phyloP scores from a whole-genome alignment of 2,797 vertebrate genomes.

The Potorous gilbertii region DNA sequence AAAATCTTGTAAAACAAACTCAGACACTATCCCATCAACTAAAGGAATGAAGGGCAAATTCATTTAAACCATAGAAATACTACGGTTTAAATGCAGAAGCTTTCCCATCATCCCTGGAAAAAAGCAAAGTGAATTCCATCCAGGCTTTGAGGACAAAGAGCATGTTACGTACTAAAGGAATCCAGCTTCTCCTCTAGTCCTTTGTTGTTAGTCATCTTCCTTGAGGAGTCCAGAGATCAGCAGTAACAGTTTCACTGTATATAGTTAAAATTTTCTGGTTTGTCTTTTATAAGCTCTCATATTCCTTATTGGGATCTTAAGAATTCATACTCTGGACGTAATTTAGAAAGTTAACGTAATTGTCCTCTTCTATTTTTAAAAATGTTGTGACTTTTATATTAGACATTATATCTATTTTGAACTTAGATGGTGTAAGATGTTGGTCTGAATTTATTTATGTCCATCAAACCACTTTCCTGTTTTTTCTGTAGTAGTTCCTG shows the following conservation, averaged over 20 bases:
- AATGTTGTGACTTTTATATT: background rate
- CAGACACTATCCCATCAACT: background rate
- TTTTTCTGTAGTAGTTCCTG: background rate
- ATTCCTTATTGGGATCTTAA: background rate
- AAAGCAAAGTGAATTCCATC: background rate
- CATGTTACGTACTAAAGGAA: too few species aligned
- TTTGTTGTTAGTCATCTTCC: too few species aligned
- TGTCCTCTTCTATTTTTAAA: background rate
- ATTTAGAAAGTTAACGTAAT: background rate
- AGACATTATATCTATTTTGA: background rate
- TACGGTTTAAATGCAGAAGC: background rate
- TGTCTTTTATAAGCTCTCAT: background rate
- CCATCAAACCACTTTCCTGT: background rate
- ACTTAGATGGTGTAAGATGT: background rate
- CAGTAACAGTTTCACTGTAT: background rate
- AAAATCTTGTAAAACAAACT: background rate
- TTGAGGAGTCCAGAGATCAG: too few species aligned
- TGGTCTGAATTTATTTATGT: background rate
- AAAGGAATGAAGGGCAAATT: background rate
- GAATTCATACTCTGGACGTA: background rate
- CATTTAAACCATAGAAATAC: background rate
- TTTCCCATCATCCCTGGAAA: background rate
- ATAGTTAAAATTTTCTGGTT: background rate
- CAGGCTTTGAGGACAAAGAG: background rate
- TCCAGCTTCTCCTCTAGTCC: too few species aligned